These are phyloP conservation scores for Aphelocoma coerulescens DNA, from an alignment of 2,113 vertebrate species.

Conservation along the genomic window DNA sequence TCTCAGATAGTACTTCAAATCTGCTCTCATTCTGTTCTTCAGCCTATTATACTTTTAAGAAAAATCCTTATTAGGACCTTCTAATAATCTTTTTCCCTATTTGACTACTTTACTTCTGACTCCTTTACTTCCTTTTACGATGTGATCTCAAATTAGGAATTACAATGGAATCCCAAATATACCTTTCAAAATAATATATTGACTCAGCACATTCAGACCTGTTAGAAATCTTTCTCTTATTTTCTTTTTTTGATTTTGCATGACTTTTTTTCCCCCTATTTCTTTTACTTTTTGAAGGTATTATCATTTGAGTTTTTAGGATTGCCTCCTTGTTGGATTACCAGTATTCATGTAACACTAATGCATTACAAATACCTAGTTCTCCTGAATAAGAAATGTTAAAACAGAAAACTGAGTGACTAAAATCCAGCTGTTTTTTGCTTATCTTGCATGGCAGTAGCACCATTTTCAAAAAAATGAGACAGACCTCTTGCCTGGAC, in stretches of 20 bases:
- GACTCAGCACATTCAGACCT: not conserved
- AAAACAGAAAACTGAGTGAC: not conserved
- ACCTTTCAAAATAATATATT: not conserved
- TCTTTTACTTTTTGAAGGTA: not conserved
- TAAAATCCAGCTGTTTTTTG: not conserved
- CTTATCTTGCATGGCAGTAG: not conserved
- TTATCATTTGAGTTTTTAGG: not conserved
- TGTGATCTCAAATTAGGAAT: not conserved
- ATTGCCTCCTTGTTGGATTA: not conserved
- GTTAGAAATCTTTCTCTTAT: not conserved
- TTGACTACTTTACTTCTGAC: not conserved
- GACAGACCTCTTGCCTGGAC: not conserved
- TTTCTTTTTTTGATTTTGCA: not conserved
- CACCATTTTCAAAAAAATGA: not conserved
- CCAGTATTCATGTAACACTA: not conserved
- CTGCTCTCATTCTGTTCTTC: not conserved
- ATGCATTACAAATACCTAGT: not conserved
- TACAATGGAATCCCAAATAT: not conserved
- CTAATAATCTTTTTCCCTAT: not conserved
- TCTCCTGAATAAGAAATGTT: not conserved
- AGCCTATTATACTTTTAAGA: not conserved
- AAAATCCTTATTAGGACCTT: not conserved
- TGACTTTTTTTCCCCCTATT: not conserved
- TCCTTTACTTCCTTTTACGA: not conserved
- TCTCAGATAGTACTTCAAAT: not conserved